Base-by-base conservation (phyloP, 2,797 vertebrate genomes). In the Lithobates pipiens region DNA sequence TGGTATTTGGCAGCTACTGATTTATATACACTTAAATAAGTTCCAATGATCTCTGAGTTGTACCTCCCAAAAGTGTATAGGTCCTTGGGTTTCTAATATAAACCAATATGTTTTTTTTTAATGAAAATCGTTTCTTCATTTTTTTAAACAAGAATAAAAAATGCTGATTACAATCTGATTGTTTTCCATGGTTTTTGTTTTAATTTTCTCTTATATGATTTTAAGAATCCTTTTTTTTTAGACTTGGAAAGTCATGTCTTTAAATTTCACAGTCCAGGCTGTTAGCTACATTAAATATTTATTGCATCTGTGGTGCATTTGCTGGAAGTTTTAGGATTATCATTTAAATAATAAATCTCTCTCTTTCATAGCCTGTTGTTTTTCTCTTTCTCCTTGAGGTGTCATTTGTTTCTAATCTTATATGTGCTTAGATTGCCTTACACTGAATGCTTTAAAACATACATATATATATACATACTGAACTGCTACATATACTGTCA, bases 311-410 rank as follows among this genome's bases (percentile, higher is more conserved):
- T 54, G 69, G 36, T 72, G 69, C 69, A 73, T 61, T 71, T 70
- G 25, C 79, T n/a, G 32, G 69, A 50, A 70, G 39, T 73, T 63
- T 73, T 42, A 46, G 54, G 57, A 81, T 63, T 54, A 72, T 34
- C 79, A 81, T 69, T 73, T 81, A 81, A 81, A 81, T 81, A 74
- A 82, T 82, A 74, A 75, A 82, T 75, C 50, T 42, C 39, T 50
- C 15, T 81, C 32, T 65, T 68, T 44, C 42, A 46, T 21, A 9
- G 44, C 44, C 23, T 71, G 29, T 6, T 72, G 50, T 81, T 34
- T 81, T 23, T 61, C 25, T 39, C 10, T 10, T 3, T 81, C 50
- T 54, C 25, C 0, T 61, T 67, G 25, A 67, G 65, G 13, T 25
- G 29, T 67, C 10, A 67, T 67, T 67, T 29, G 27, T 6, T 25